Base-by-base conservation (phyloP, 1,140 invertebrate genomes). In the Stegodyphus dumicola region DNA sequence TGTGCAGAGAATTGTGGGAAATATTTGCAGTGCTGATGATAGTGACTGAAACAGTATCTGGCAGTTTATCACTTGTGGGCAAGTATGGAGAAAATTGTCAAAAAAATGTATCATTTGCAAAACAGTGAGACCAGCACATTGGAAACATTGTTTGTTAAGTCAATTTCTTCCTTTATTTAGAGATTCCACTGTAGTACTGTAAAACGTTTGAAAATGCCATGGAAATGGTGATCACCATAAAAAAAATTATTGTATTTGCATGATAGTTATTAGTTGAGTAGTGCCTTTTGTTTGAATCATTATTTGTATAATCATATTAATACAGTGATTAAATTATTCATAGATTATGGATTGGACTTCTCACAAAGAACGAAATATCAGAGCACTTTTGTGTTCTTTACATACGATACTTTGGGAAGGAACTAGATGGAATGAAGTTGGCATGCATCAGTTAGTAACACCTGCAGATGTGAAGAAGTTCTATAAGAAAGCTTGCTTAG, bases 341-440 rank as follows among this genome's bases (percentile, higher is more conserved):
- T 88, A 94, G 93, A 92, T 95, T 66, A 89, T 92, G 85, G 94
- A 95, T 87, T 95, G 98, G 97, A 96, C 93, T 51, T 95, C 98
- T 90, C 98, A 98, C 5, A 99, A 99, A 90, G 97, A 98, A 89
- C 94, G 95, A 71, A 99, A 99, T 90, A 97, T 99, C 85, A 93
- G 99, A 76, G 97, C 98, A 0, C 91, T 99, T 11, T 90, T 99
- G 0, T 98, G 97, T 88, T 97, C 98, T 0, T 92, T 99, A 88
- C 96, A 99, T 89, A 96, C 94, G 0, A 94, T 99, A 9, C 91
- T 99, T 51, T 99, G 98, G 98, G 94, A 95, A 48, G 96, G 96
- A 71, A 95, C 96, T 74, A 94, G 95, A 87, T 99, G 98, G 98
- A 93, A 94, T 86, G 94, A 95, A 87, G 95, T 95, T 88, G 95